A percentile compares a stretch with the other conserved stretches of the same genome.
phyloP scores from a whole-genome alignment of 2,797 vertebrate genomes.

The Apogon hyalosoma region DNA sequence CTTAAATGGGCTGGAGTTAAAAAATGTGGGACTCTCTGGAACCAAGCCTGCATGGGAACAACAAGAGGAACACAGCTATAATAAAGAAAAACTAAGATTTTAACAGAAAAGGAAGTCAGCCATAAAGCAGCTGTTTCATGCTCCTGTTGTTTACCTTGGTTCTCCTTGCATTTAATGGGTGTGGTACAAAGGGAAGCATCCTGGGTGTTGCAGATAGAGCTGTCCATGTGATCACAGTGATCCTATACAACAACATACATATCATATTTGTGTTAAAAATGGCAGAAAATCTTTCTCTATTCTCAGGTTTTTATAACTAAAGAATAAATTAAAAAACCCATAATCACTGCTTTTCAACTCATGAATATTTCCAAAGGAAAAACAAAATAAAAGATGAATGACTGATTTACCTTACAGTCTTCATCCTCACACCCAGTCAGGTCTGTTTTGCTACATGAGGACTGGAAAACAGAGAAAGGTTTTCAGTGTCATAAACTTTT shows the following conservation, averaged over 20 bases:
- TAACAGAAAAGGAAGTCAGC: background rate
- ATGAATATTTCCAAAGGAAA: too few species aligned
- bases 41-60: conserved; percentile 78
- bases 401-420: conserved; percentile 81
- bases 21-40: conserved; percentile 88
- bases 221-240: conserved; percentile 88
- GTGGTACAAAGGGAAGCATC: conserved; percentile 88
- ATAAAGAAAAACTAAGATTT: background rate
- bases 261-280: background rate
- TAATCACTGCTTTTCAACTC: too few species aligned
- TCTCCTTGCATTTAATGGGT: conserved; percentile 90
- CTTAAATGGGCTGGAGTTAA: conserved; percentile 93
- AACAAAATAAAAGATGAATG: background rate
- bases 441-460: conserved; percentile 91
- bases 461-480: conserved; percentile 73
- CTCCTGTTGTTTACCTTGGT: conserved; percentile 66
- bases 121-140: background rate
- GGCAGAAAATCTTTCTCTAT: too few species aligned
- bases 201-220: conserved; percentile 85
- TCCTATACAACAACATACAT: conserved; percentile 75
- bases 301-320: too few species aligned
- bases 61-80: background rate
- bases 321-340: too few species aligned
- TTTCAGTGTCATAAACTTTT: background rate
- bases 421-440: conserved; percentile 91